Evolutionary conservation across 2,888 invertebrate species (phyloP).

Genomic region (Melinaea marsaeus): DNA sequence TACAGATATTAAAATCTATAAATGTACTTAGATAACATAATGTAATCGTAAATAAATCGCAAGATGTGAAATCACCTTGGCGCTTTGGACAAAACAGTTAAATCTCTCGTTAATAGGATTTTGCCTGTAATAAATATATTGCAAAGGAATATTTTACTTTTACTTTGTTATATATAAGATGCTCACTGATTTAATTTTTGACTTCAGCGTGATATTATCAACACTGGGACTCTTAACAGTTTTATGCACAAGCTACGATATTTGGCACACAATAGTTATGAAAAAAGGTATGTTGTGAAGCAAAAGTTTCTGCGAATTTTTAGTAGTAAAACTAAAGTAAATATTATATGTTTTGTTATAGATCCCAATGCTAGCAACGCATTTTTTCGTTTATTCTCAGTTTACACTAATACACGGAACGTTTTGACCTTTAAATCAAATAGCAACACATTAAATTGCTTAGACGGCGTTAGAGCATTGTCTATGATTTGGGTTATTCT

Average conservation of each 20-base stretch:
- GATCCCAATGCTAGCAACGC: constrained; percentile 37
- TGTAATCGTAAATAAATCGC: not conserved
- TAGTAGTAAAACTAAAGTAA: not conserved
- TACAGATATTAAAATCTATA: constrained; percentile 3
- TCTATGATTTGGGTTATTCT: constrained; percentile 65
- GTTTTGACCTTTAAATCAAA: constrained; percentile 44
- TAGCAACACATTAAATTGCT: constrained; percentile 48
- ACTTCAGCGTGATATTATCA: constrained; percentile 11
- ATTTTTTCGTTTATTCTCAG: constrained; percentile 39
- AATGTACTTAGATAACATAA: not conserved
- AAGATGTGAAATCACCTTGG: not conserved
- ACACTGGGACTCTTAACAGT: constrained; percentile 8
- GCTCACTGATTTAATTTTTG: not conserved
- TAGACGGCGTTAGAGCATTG: constrained; percentile 60
- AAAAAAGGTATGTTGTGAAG: constrained; percentile 14
- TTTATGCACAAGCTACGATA: constrained; percentile 15
- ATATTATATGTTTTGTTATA: constrained; percentile 29
- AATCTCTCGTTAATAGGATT: too few relatives aligned
- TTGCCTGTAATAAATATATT: not conserved
- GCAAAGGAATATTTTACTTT: not conserved
- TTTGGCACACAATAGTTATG: constrained; percentile 7
- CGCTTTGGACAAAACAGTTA: too few relatives aligned
- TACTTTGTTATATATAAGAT: not conserved
- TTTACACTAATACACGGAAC: constrained; percentile 53
- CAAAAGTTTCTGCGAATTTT: not conserved